A percentile compares a stretch with the other conserved stretches of the same genome.
Conservation (phyloP, 1,140 invertebrate species). For the Penaeus vannamei region DNA sequence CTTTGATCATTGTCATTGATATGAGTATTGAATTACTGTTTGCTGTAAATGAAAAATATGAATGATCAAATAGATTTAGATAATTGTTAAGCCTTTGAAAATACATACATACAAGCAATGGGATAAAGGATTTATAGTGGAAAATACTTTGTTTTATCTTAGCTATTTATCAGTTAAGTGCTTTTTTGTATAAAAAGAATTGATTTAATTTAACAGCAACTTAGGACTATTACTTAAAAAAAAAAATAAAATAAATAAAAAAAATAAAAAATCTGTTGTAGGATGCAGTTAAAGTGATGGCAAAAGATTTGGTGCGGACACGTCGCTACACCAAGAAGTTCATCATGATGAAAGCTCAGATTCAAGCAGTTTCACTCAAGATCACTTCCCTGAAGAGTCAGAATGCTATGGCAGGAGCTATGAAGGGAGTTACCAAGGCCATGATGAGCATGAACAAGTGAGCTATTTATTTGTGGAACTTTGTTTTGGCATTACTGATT, state of each 20-base stretch:
- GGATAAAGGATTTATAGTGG: too few relatives aligned
- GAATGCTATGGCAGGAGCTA: constrained; percentile 99
- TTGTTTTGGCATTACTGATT: too few relatives aligned
- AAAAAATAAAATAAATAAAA: neutral
- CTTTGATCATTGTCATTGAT: neutral
- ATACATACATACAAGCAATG: too few relatives aligned
- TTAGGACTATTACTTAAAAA: too few relatives aligned
- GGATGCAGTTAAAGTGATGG: constrained; percentile 99
- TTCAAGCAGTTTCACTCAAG: constrained; percentile 98
- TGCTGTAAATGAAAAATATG: too few relatives aligned
- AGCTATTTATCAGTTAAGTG: too few relatives aligned
- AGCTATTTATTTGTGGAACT: constrained; percentile 20
- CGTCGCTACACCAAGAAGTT: constrained; percentile 97
- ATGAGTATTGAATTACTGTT: too few relatives aligned
- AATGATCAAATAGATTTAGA: too few relatives aligned
- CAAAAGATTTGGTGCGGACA: constrained; percentile 97
- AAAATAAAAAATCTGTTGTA: constrained; percentile 72
- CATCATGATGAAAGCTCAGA: constrained; percentile 99
- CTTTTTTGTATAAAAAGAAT: too few relatives aligned
- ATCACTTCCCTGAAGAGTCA: constrained; percentile 98
- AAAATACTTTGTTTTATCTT: too few relatives aligned
- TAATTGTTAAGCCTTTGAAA: too few relatives aligned
- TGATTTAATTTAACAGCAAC: too few relatives aligned
- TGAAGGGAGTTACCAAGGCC: constrained; percentile 98
- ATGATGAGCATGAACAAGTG: constrained; percentile 98